Percentiles rank a stretch among this genome's conserved stretches.
phyloP scores from a whole-genome alignment of 2,113 vertebrate species.

The Leptodactylus fuscus region DNA sequence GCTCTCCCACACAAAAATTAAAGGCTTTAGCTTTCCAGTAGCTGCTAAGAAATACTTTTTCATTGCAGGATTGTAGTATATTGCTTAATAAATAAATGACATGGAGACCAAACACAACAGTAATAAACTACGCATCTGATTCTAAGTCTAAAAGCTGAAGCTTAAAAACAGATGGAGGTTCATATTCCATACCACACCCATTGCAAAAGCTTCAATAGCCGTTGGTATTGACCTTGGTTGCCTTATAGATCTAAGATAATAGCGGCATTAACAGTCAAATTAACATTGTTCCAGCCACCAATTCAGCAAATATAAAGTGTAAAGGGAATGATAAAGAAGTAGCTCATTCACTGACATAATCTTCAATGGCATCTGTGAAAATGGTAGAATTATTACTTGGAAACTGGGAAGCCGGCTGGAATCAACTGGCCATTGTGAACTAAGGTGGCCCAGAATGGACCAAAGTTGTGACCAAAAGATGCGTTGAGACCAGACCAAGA shows the following conservation, averaged over 20 bases:
- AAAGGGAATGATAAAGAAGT: no score
- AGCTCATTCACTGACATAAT: no score
- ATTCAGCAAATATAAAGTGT: no score
- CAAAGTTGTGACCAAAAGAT: no score
- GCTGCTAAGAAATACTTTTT: conserved; percentile 22
- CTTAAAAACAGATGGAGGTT: conserved; percentile 41
- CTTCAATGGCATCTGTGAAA: no score
- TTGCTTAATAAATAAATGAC: conserved; percentile 36
- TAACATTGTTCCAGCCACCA: no score
- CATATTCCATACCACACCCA: conserved; percentile 30
- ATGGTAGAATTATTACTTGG: no score
- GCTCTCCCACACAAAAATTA: conserved; percentile 48
- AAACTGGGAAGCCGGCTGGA: no score
- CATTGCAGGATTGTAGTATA: not conserved
- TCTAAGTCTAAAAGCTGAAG: not conserved
- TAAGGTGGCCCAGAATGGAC: no score
- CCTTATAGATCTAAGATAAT: not conserved
- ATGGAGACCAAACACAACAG: conserved; percentile 24
- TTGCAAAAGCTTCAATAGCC: not conserved
- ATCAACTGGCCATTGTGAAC: no score
- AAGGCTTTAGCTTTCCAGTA: conserved; percentile 51
- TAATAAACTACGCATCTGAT: conserved; percentile 20
- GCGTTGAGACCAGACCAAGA: no score
- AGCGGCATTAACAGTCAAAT: not conserved
- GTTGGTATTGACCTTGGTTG: not conserved